Evolutionary conservation across 53 echinoderm and acorn worm species (phyloP).

Genomic region (Zoroaster sp.): DNA sequence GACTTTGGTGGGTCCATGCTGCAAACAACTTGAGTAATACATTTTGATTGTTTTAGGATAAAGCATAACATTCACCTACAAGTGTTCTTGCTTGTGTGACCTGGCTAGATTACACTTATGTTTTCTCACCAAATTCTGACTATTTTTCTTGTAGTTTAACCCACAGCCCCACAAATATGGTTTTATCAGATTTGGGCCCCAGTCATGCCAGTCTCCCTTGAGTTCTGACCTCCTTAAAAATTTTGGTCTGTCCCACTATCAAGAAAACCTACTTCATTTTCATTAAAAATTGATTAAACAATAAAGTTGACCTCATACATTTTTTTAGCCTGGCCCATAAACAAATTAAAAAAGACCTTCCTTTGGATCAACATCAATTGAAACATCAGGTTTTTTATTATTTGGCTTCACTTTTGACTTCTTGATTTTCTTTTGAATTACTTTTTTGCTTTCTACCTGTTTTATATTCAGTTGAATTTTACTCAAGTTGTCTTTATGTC

Average conservation of each 20-base stretch:
- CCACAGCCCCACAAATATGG: too few species aligned
- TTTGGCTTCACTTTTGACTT: neutral
- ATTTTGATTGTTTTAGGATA: too few species aligned
- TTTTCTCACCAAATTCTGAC: too few species aligned
- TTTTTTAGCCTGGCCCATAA: neutral
- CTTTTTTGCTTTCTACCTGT: too few species aligned
- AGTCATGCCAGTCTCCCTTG: neutral
- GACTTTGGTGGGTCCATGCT: too few species aligned
- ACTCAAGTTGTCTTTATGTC: neutral
- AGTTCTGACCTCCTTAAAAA: neutral
- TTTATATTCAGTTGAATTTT: neutral
- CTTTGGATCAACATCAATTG: neutral
- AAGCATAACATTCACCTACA: too few species aligned
- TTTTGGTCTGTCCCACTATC: neutral
- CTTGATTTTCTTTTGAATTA: too few species aligned
- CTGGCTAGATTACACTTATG: too few species aligned
- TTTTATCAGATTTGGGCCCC: neutral
- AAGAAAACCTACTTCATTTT: neutral
- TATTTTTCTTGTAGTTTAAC: too few species aligned
- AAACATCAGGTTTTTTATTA: neutral
- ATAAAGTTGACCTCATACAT: neutral
- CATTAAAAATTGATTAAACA: neutral
- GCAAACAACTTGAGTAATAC: too few species aligned
- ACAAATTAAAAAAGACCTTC: neutral
- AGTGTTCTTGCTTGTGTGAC: too few species aligned